phyloP scores from a whole-genome alignment of 2,113 vertebrate species.

The Nesoenas mayeri region DNA sequence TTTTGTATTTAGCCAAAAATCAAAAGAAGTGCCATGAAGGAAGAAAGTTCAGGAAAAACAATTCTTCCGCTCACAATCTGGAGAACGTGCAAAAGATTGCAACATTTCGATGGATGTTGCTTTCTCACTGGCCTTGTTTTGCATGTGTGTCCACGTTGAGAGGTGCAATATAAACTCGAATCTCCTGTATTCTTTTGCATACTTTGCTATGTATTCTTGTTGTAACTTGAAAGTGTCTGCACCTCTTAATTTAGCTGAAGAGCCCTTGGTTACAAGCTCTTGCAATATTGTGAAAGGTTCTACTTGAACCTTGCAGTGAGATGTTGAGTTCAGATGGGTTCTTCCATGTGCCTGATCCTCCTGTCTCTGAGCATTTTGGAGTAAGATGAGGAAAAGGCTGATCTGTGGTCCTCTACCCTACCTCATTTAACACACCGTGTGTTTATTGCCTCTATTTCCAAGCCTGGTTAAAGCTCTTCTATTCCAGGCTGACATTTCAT shows the following conservation, averaged over 20 bases:
- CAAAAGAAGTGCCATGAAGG: background rate
- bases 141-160: background rate
- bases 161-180: background rate
- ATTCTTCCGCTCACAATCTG: background rate
- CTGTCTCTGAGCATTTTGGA: background rate
- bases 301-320: too few relatives aligned
- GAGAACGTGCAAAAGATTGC: background rate
- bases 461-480: background rate
- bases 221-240: background rate
- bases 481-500: background rate
- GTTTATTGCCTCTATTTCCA: background rate
- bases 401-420: background rate
- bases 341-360: background rate
- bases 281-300: accelerated
- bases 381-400: background rate
- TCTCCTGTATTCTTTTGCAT: background rate
- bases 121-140: background rate
- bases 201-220: background rate
- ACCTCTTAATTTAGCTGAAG: background rate
- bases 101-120: background rate
- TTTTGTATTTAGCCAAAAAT: background rate
- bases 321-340: background rate
- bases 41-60: background rate
- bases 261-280: background rate
- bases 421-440: background rate